Base-by-base conservation (phyloP, 2,888 invertebrate genomes). In the Lobophora halterata region DNA sequence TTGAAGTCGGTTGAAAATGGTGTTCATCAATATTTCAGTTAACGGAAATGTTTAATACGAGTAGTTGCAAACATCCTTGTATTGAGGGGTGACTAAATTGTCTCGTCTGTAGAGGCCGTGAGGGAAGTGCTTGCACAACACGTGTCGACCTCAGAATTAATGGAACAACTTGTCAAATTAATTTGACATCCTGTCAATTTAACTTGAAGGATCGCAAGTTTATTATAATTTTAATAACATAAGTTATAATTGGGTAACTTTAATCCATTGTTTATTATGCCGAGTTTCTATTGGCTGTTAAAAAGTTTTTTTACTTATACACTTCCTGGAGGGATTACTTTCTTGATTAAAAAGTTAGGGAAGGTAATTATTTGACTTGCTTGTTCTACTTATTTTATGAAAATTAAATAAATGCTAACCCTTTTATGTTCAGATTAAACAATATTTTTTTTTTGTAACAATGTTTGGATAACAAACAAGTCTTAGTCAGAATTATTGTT, bases 191-290 rank as follows among this genome's bases (percentile, higher is more conserved):
- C 46, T 58, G 40, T 49, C 61, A 53, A 57, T 55, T 55, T 54
- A 51, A 50, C 43, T 54, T 42, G 49, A 51, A 38, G 38, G 26
- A 46, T 43, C 24, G 32, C 24, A 20, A 30, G 40, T 29, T 38
- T 39, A 40, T 41, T 33, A 30, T 63, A 48, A 61, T 63, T 57
- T 59, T 57, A 58, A 51, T 57, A 43, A 49, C 32, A 49, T 34
- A 59, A 59, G 51, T 65, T 61, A 26, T 57, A 56, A 63, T 61
- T 63, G 55, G 53, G 44, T 46, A 58, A 65, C 52, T 61, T 62
- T 24, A 42, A 46, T 45, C 41, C 28, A 36, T 41, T 46, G 46
- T 49, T 36, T 38, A 41, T 10, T 12, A 8, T 19, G n/a, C n/a
- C 9, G 10, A 26, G 8, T 20, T 26, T 14, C 12, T 5, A 9